Conservation (phyloP, 2,888 invertebrate genomes). For the Linnaemya vulpina region DNA sequence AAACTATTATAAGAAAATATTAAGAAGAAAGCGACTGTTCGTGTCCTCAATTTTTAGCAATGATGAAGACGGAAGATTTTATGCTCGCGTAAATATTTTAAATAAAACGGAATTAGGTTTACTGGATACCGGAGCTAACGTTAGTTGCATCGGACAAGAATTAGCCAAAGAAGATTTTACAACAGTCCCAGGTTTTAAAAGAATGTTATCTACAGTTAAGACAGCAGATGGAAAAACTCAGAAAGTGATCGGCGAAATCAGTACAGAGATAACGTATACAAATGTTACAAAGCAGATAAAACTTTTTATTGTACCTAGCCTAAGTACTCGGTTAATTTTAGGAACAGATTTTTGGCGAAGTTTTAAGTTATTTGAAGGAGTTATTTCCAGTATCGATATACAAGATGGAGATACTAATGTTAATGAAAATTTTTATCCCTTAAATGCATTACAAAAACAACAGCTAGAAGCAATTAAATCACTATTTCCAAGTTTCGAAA, state of each 20-base stretch:
- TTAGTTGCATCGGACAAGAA: not conserved
- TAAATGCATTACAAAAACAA: too few species aligned
- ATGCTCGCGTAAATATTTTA: not conserved
- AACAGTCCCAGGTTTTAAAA: not conserved
- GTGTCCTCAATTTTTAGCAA: slow-evolving; percentile 12
- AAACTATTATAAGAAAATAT: slow-evolving; percentile 19
- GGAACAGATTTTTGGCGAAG: not conserved
- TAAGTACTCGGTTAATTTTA: not conserved
- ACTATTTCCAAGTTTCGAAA: not conserved
- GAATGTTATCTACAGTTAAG: not conserved
- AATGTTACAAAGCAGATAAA: too few species aligned
- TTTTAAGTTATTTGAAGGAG: not conserved
- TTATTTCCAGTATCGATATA: not conserved
- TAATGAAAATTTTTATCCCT: not conserved
- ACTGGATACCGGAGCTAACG: not conserved
- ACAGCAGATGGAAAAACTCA: slow-evolving; percentile 8
- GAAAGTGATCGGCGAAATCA: not conserved
- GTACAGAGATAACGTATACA: not conserved
- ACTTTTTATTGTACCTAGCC: too few species aligned
- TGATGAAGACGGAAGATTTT: not conserved
- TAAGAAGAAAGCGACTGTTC: not conserved
- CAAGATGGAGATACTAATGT: not conserved
- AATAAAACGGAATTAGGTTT: not conserved
- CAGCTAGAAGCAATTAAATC: too few species aligned
- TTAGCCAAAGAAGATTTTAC: slow-evolving; percentile 6